These are phyloP conservation scores for Colletes collaris DNA, from an alignment of 2,888 invertebrate genomes.

Conservation along the genomic window DNA sequence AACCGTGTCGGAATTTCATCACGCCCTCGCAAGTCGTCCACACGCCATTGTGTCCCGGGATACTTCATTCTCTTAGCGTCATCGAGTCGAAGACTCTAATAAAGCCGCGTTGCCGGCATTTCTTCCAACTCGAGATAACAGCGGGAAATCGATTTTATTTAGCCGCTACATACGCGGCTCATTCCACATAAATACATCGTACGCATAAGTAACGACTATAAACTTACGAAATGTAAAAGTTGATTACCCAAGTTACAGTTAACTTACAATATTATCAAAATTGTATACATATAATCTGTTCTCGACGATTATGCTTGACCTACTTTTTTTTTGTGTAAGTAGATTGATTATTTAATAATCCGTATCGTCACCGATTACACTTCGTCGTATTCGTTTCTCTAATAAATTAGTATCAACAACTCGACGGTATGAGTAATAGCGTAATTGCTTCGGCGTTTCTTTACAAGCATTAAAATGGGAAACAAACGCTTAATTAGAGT, in stretches of 20 bases:
- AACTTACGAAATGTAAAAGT: too few relatives aligned
- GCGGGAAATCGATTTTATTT: neutral
- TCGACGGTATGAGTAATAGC: neutral
- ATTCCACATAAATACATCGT: too few relatives aligned
- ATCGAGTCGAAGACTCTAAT: conserved; percentile 30
- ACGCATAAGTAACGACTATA: too few relatives aligned
- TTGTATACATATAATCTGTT: too few relatives aligned
- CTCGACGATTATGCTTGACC: too few relatives aligned
- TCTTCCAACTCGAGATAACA: neutral
- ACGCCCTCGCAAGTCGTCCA: conserved; percentile 20
- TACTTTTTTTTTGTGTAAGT: too few relatives aligned
- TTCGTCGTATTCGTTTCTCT: neutral
- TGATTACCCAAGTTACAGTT: too few relatives aligned
- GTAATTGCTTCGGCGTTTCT: neutral
- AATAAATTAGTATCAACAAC: neutral
- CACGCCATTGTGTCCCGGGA: conserved; percentile 46
- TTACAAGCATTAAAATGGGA: neutral
- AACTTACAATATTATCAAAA: too few relatives aligned
- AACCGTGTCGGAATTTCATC: conserved; percentile 69
- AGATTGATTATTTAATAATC: too few relatives aligned
- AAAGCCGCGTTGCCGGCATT: conserved; percentile 11
- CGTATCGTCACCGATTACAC: too few relatives aligned
- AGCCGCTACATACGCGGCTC: too few relatives aligned
- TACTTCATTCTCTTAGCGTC: conserved; percentile 19
- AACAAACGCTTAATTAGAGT: conserved; percentile 14